Evolutionary conservation across 2,113 vertebrate genomes (phyloP).

Genomic region (Hyperopisus bebe): DNA sequence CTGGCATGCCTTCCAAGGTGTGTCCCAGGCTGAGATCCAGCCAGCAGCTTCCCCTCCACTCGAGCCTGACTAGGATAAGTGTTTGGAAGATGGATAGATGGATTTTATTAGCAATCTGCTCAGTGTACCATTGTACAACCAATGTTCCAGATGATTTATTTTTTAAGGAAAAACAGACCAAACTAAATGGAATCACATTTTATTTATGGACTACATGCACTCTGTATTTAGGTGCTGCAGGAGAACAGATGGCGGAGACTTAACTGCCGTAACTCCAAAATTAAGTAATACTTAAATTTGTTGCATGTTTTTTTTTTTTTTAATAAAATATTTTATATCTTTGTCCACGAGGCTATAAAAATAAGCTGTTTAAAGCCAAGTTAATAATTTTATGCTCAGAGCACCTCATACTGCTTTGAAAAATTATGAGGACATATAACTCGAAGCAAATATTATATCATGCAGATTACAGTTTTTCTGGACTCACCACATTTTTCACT

Average conservation of each 20-base stretch:
- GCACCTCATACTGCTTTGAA: neutral
- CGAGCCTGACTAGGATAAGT: neutral
- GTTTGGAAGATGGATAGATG: neutral
- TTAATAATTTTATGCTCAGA: neutral
- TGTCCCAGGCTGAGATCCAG: neutral
- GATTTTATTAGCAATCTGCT: slow-evolving; percentile 1
- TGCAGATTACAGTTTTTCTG: neutral
- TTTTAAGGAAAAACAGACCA: neutral
- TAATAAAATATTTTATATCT: neutral
- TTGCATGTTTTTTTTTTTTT: neutral
- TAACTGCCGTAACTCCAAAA: neutral
- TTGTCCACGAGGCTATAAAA: slow-evolving; percentile 1
- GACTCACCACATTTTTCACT: neutral
- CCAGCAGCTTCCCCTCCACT: neutral
- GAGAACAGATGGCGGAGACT: neutral
- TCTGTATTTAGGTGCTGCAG: neutral
- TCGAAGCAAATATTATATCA: neutral
- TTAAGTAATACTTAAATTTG: neutral
- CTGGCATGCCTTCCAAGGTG: neutral
- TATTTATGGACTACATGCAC: neutral
- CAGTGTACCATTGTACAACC: neutral
- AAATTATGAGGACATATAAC: neutral
- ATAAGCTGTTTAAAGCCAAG: neutral
- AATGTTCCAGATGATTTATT: neutral
- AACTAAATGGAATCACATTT: slow-evolving; percentile 16